phyloP scores from a whole-genome alignment of 1,140 invertebrate genomes.

The Zaprionus ornatus region DNA sequence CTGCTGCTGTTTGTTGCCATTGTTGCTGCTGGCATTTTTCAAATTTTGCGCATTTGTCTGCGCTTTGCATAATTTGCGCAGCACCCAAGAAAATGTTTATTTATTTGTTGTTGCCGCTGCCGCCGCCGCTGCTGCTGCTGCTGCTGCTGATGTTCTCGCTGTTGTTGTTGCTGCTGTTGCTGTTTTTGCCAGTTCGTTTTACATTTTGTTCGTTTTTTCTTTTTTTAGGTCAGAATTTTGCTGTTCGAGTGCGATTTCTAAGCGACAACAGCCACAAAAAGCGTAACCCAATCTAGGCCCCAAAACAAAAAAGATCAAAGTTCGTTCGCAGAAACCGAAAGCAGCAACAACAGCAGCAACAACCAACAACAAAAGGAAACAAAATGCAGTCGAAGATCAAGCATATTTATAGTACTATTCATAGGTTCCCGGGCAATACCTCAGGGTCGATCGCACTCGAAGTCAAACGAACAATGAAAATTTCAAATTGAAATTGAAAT shows the following conservation, averaged over 20 bases:
- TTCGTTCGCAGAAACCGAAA: conserved; percentile 33
- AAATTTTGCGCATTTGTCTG: conserved; percentile 80
- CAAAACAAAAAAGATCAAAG: conserved; percentile 65
- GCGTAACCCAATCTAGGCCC: conserved; percentile 27
- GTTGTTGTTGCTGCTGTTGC: conserved; percentile 12
- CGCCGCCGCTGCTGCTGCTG: conserved; percentile 23
- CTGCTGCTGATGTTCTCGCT: conserved; percentile 32
- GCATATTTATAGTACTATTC: neutral
- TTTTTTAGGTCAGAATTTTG: conserved; percentile 55
- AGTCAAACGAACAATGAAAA: neutral
- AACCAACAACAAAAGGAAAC: neutral
- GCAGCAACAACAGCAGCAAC: neutral
- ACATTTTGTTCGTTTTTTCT: conserved; percentile 20
- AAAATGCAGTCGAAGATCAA: conserved; percentile 10
- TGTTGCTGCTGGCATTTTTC: conserved; percentile 70
- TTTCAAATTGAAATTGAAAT: neutral
- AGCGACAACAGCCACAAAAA: conserved; percentile 26
- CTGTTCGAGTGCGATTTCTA: conserved; percentile 64
- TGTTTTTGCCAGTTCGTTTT: conserved; percentile 36
- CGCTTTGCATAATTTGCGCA: conserved; percentile 74
- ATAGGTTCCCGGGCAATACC: conserved; percentile 12
- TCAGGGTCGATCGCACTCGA: conserved; percentile 25
- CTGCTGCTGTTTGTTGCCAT: conserved; percentile 31
- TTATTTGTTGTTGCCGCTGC: conserved; percentile 44
- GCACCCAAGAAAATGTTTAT: conserved; percentile 41